Percentiles rank a stretch among this genome's conserved stretches.
These are phyloP conservation scores for Halichoerus grypus DNA, from an alignment of 2,113 vertebrate species.

Conservation along the genomic window DNA sequence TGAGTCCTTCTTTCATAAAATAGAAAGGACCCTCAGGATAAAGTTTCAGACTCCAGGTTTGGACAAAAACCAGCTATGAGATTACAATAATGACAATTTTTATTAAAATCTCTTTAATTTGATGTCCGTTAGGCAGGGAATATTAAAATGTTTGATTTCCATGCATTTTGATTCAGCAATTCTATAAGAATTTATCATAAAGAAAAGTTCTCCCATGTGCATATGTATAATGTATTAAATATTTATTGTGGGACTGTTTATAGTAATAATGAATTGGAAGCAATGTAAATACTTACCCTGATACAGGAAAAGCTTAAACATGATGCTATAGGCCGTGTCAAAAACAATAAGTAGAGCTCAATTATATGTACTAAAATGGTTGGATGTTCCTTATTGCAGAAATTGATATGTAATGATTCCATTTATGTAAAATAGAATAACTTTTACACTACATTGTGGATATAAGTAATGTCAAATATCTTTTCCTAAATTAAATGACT, in stretches of 20 bases:
- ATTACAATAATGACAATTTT: background rate
- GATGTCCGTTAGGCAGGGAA: background rate
- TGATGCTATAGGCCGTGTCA: background rate
- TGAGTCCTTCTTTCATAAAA: background rate
- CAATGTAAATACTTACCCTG: background rate
- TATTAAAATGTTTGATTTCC: background rate
- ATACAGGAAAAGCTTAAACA: background rate
- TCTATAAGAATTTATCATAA: background rate
- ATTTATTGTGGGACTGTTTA: background rate
- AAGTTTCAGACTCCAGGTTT: background rate
- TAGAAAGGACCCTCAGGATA: background rate
- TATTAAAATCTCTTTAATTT: background rate
- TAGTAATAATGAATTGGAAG: background rate
- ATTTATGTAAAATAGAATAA: background rate
- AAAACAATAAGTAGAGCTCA: background rate
- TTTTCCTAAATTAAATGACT: background rate
- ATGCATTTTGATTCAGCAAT: background rate
- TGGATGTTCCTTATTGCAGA: background rate
- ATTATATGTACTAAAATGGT: background rate
- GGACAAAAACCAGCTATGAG: background rate
- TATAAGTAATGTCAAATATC: background rate
- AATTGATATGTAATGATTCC: background rate
- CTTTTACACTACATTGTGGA: background rate
- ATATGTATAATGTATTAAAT: background rate
- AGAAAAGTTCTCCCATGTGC: background rate